These are phyloP conservation scores for Drosophila pachea DNA, from an alignment of 1,140 invertebrate genomes.

Conservation along the genomic window DNA sequence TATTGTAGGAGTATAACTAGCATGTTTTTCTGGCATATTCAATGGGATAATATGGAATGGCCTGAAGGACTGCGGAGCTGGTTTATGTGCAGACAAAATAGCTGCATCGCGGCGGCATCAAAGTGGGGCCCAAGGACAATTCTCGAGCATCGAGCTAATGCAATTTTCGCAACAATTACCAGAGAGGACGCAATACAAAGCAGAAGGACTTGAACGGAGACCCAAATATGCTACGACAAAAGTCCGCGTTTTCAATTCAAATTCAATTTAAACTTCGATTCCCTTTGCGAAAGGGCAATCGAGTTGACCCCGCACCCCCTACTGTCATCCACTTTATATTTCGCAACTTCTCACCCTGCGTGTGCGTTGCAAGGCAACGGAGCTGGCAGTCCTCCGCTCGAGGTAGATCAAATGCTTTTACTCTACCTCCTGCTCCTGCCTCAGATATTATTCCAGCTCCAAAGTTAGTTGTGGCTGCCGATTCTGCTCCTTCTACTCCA, in stretches of 20 bases:
- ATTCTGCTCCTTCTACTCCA: no score
- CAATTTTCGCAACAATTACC: slow-evolving; percentile 38
- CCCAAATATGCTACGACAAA: slow-evolving; percentile 16
- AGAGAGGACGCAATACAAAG: slow-evolving; percentile 18
- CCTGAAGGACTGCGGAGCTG: background rate
- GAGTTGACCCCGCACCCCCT: no score
- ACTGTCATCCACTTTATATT: no score
- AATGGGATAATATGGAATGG: background rate
- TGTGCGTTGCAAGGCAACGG: no score
- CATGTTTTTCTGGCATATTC: background rate
- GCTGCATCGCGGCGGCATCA: slow-evolving; percentile 23
- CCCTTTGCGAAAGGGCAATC: slow-evolving; percentile 40
- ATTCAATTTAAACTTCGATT: slow-evolving; percentile 55
- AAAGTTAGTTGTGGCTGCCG: no score
- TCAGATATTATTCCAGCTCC: no score
- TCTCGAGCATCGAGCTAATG: slow-evolving; percentile 24
- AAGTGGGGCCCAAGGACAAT: slow-evolving; percentile 45
- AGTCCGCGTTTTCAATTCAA: slow-evolving; percentile 52
- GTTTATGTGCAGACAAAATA: slow-evolving; percentile 2
- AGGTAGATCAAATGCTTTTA: no score
- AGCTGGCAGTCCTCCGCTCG: no score
- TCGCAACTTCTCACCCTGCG: no score
- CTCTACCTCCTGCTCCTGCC: no score
- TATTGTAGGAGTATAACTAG: background rate
- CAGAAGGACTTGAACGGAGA: slow-evolving; percentile 15